Percentiles rank a stretch among this genome's conserved stretches.
Evolutionary conservation across 2,113 vertebrate genomes (phyloP).

Genomic region (Athene noctua): DNA sequence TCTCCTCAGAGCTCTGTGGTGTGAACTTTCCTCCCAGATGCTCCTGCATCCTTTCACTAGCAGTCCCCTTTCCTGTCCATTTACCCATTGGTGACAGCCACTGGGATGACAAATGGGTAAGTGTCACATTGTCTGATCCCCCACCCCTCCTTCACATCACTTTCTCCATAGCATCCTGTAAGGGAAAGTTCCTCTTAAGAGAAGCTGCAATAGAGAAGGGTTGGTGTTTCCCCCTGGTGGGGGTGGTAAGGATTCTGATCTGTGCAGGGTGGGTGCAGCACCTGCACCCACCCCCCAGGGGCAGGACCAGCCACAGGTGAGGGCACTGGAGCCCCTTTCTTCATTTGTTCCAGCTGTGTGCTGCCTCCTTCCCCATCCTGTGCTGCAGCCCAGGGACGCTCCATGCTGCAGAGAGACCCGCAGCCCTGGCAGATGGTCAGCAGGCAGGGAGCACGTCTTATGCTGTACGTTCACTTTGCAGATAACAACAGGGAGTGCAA

Average conservation of each 20-base stretch:
- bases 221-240: background rate
- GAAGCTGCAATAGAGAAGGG: background rate
- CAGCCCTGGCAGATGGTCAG: accelerated
- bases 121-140: background rate
- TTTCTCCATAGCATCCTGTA: background rate
- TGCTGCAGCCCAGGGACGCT: background rate
- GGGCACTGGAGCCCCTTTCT: accelerated
- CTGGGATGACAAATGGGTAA: background rate
- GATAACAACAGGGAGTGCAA: background rate
- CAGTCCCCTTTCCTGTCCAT: background rate
- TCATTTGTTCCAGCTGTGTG: background rate
- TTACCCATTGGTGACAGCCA: background rate
- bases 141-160: background rate
- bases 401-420: background rate
- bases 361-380: background rate
- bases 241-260: background rate
- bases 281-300: background rate
- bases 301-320: background rate
- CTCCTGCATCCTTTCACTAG: background rate
- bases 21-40: background rate
- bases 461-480: background rate
- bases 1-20: background rate
- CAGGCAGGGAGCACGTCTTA: background rate
- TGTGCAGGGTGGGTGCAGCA: background rate
- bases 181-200: background rate